Conservation (phyloP, 1,140 invertebrate species). For the Drosophila melanica region DNA sequence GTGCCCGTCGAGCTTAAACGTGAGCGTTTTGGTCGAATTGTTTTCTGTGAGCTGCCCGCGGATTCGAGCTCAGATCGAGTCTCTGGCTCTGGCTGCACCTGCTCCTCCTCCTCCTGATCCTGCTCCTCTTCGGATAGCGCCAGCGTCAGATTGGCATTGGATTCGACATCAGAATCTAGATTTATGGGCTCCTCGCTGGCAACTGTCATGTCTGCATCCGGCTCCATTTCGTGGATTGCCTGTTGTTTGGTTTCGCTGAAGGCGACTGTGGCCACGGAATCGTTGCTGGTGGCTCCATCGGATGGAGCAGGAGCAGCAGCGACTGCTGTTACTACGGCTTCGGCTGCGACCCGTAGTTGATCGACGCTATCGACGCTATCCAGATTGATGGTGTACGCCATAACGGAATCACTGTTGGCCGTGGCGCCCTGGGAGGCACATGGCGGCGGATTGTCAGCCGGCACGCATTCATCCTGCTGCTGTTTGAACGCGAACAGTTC, state of each 20-base stretch:
- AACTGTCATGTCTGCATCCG: too few species aligned
- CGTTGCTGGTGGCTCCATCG: constrained; percentile 2
- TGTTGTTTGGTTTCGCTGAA: constrained; percentile 19
- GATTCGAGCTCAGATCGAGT: too few species aligned
- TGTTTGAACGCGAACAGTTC: constrained; percentile 64
- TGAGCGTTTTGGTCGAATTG: not conserved
- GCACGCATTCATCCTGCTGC: constrained; percentile 31
- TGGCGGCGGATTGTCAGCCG: not conserved
- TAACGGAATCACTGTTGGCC: constrained; percentile 59
- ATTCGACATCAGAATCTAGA: constrained; percentile 23
- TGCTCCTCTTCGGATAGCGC: constrained; percentile 23
- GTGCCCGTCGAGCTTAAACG: too few species aligned
- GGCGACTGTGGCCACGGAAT: constrained; percentile 34
- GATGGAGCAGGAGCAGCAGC: too few species aligned
- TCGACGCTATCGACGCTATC: constrained; percentile 42
- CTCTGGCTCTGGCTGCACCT: too few species aligned
- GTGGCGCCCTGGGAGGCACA: constrained; percentile 56
- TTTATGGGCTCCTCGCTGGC: not conserved
- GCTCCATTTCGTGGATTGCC: not conserved
- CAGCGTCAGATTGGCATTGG: constrained; percentile 16
- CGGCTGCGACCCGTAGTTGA: not conserved
- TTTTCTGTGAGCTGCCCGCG: too few species aligned
- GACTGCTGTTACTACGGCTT: too few species aligned
- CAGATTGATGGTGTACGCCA: constrained; percentile 51
- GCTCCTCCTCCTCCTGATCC: too few species aligned